phyloP scores from a whole-genome alignment of 2,797 vertebrate genomes.

The Euphonia xanthogaster region DNA sequence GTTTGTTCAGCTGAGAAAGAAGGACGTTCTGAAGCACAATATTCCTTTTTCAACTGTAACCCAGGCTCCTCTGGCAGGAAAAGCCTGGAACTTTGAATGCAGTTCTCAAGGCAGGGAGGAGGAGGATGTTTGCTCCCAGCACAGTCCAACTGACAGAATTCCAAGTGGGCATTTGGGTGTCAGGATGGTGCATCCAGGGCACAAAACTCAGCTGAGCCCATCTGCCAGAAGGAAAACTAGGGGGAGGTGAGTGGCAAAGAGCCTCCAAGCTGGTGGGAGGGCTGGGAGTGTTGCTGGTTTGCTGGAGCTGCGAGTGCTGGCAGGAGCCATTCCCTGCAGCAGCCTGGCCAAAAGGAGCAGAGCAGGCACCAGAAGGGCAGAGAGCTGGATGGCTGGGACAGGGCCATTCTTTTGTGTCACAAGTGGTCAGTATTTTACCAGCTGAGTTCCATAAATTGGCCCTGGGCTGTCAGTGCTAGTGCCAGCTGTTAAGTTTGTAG shows the following conservation, averaged over 20 bases:
- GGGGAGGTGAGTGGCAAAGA: not conserved
- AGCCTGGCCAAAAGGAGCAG: constrained; percentile 19
- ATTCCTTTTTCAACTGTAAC: not conserved
- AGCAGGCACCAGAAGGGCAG: constrained; percentile 55
- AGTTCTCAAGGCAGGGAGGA: not conserved
- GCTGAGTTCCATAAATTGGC: constrained; percentile 70
- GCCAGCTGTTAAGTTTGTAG: constrained; percentile 71
- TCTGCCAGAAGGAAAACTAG: constrained; percentile 27
- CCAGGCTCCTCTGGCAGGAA: not conserved
- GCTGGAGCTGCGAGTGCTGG: not conserved
- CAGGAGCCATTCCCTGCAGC: not conserved
- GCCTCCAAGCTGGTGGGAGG: not conserved
- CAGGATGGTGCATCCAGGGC: not conserved
- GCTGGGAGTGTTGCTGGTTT: not conserved
- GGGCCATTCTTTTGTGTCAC: constrained; percentile 41
- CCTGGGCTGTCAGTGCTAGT: constrained; percentile 45
- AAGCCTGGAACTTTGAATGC: not conserved
- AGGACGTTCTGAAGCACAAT: not conserved
- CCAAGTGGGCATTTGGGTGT: not conserved
- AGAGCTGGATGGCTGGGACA: not conserved
- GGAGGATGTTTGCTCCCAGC: not conserved
- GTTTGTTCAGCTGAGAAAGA: not conserved
- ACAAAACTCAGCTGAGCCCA: not conserved
- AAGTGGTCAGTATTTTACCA: constrained; percentile 68
- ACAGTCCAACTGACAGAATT: not conserved